Evolutionary conservation across 2,888 invertebrate genomes (phyloP), one percentile per base, ranked within the genome.

Genomic region (Hirudinaria manillensis): DNA sequence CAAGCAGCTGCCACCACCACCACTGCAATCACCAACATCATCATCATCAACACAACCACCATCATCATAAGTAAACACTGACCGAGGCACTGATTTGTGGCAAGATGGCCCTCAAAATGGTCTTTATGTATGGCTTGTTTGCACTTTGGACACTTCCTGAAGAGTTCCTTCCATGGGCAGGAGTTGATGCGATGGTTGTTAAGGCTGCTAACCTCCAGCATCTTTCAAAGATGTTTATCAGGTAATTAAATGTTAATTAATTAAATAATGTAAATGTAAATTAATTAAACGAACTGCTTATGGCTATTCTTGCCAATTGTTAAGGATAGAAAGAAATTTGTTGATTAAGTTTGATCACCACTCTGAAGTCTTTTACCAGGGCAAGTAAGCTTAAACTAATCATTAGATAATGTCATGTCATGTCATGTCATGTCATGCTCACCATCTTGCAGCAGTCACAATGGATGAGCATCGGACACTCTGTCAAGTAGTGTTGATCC

Each of bases 101-200:
- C 61, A 27, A 2, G n/a, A 19, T 61, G 61, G 24, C 29, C 61
- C 10, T 24, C 61, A 61, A 27, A 3, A 27, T 1, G 2, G 29
- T 24, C 24, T n/a, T 2, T 10, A 1, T 13, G 29, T 6, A 61
- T n/a, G 61, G 61, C 61, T 29, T 27, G 61, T 29, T n/a, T 61
- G 61, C 61, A 61, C 61, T n/a, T 61, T 6, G 61, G 61, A 29
- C 61, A 61, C 61, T 61, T 4, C 29, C 19, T 61, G 61, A 27
- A 61, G 10, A 61, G 24, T 24, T 61, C 61, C 24, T 24, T 27
- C 13, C 29, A 10, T 21, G 61, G 61, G 24, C 61, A 61, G 24
- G 61, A 61, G 6, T 24, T 16, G 24, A 61, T 7, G 1, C 24
- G 61, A 29, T 61, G 61, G 29, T 2, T 10, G 19, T 24, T 61